Conservation (phyloP, 1,140 invertebrate genomes). For the Sminthurides bifidus region DNA sequence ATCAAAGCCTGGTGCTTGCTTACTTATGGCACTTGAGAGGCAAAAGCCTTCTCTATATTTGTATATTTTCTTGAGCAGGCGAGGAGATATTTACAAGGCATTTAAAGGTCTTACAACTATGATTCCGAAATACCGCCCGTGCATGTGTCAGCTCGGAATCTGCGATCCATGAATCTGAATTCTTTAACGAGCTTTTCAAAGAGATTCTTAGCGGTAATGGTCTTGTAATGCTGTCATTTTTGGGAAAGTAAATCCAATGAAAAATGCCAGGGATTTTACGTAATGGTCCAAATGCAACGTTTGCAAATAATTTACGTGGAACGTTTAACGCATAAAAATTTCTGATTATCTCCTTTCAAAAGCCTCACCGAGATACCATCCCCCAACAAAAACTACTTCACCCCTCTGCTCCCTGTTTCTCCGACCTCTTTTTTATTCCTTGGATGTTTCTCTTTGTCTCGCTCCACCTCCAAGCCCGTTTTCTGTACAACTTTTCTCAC, state of each 20-base stretch:
- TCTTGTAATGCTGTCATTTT: conserved; percentile 32
- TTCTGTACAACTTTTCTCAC: background rate
- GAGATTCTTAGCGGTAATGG: conserved; percentile 31
- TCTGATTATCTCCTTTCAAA: conserved; percentile 29
- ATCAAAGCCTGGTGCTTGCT: no score
- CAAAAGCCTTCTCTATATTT: no score
- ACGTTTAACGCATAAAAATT: conserved; percentile 32
- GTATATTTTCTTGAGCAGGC: conserved; percentile 4
- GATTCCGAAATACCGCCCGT: no score
- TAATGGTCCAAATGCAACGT: conserved; percentile 30
- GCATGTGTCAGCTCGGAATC: conserved; percentile 23
- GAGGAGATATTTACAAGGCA: conserved; percentile 28
- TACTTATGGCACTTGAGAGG: no score
- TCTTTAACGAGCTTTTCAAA: conserved; percentile 31
- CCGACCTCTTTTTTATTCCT: background rate
- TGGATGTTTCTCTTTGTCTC: background rate
- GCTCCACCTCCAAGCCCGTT: background rate
- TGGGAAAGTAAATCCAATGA: conserved; percentile 27
- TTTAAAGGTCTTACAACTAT: conserved; percentile 26
- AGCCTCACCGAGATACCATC: no score
- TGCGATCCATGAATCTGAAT: conserved; percentile 33
- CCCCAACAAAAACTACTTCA: no score
- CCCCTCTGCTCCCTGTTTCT: background rate
- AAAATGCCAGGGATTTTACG: conserved; percentile 31
- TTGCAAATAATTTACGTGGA: conserved; percentile 32